Evolutionary conservation across 2,888 invertebrate genomes (phyloP).

Genomic region (Eupithecia insigniata): DNA sequence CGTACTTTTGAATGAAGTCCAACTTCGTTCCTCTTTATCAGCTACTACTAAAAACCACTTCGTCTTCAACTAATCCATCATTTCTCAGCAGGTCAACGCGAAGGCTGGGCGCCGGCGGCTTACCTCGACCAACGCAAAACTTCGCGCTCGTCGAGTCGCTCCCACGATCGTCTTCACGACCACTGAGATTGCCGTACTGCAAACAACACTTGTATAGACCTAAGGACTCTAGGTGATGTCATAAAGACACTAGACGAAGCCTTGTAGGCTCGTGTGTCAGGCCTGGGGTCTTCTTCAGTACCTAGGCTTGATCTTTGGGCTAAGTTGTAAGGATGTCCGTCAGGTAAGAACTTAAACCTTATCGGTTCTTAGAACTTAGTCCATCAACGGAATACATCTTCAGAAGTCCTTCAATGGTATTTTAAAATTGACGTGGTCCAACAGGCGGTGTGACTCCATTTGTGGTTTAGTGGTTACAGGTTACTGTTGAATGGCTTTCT

Average conservation of each 20-base stretch:
- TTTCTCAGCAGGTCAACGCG: conserved; percentile 85
- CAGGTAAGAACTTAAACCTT: not conserved
- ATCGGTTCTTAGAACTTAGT: not conserved
- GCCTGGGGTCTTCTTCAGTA: not conserved
- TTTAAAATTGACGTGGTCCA: not conserved
- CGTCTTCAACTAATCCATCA: not conserved
- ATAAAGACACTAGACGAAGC: not conserved
- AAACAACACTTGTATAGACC: conserved; percentile 15
- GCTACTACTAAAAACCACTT: not conserved
- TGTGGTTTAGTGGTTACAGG: too few relatives aligned
- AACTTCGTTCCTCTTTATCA: not conserved
- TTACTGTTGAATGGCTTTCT: not conserved
- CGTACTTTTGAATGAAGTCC: not conserved
- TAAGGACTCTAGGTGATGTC: not conserved
- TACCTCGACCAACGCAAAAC: conserved; percentile 94
- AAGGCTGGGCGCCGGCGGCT: conserved; percentile 97
- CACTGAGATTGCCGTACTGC: conserved; percentile 59
- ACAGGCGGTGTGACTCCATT: not conserved
- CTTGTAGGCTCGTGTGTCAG: not conserved
- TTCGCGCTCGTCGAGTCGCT: conserved; percentile 88
- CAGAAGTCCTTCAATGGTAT: conserved; percentile 1
- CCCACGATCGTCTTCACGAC: conserved; percentile 84
- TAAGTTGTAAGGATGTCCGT: not conserved
- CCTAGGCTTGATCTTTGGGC: not conserved
- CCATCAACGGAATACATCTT: not conserved